phyloP scores from a whole-genome alignment of 2,888 invertebrate genomes.

The Drosophila falleni region DNA sequence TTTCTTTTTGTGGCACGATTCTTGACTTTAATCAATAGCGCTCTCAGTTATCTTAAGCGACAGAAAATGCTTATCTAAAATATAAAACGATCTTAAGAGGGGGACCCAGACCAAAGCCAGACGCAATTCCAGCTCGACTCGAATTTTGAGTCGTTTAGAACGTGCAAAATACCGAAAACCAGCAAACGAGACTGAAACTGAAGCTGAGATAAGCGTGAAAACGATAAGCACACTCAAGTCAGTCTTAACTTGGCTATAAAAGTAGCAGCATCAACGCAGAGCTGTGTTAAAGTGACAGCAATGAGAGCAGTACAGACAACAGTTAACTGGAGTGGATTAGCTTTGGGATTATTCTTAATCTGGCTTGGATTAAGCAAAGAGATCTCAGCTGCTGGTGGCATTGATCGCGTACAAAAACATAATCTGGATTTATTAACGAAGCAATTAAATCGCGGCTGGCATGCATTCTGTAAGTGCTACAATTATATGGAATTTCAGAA shows the following conservation, averaged over 20 bases:
- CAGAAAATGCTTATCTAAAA: slow-evolving; percentile 35
- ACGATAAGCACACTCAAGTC: slow-evolving; percentile 27
- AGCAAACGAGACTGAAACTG: slow-evolving; percentile 25
- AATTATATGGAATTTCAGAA: too few relatives aligned
- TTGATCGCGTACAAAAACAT: slow-evolving; percentile 67
- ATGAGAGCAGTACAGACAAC: slow-evolving; percentile 17
- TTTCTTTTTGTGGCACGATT: slow-evolving; percentile 50
- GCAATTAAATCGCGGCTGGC: slow-evolving; percentile 74
- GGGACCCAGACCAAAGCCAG: slow-evolving; percentile 39
- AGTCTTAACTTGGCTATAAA: slow-evolving; percentile 58
- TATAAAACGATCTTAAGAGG: slow-evolving; percentile 3
- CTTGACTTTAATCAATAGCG: slow-evolving; percentile 45
- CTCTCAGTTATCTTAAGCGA: slow-evolving; percentile 26
- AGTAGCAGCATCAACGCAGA: slow-evolving; percentile 28
- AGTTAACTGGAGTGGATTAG: slow-evolving; percentile 24
- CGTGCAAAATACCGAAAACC: slow-evolving; percentile 39
- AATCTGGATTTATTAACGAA: slow-evolving; percentile 73
- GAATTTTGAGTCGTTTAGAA: slow-evolving; percentile 36
- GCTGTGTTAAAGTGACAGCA: slow-evolving; percentile 19
- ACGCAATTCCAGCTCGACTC: slow-evolving; percentile 19
- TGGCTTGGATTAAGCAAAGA: not conserved
- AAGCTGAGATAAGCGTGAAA: slow-evolving; percentile 31
- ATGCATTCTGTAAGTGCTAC: slow-evolving; percentile 75
- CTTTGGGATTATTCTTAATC: not conserved
- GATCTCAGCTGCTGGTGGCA: slow-evolving; percentile 22